Evolutionary conservation across 2,797 vertebrate species (phyloP).

Genomic region (Myripristis jacobus): DNA sequence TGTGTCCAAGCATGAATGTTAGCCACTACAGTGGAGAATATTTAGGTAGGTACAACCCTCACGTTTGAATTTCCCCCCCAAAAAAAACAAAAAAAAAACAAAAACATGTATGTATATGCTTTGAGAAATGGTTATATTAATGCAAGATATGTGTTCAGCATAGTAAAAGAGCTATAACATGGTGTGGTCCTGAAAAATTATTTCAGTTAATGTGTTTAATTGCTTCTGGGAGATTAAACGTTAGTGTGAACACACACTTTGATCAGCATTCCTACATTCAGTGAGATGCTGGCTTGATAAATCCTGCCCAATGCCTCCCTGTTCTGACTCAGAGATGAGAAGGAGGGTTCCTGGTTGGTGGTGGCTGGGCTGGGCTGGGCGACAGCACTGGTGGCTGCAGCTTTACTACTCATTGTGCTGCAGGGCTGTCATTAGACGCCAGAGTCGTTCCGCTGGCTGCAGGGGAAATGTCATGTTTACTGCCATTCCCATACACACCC

Average conservation of each 20-base stretch:
- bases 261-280: background rate
- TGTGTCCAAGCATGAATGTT: too few relatives aligned
- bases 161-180: too few relatives aligned
- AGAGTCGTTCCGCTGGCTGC: slow-evolving; percentile 68
- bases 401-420: slow-evolving; percentile 81
- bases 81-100: too few relatives aligned
- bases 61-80: too few relatives aligned
- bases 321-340: slow-evolving; percentile 37
- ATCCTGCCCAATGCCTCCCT: slow-evolving; percentile 20
- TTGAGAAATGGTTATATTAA: too few relatives aligned
- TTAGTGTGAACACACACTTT: background rate
- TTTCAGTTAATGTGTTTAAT: too few relatives aligned
- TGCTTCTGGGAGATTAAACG: too few relatives aligned
- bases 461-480: slow-evolving; percentile 83
- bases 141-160: too few relatives aligned
- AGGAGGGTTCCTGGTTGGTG: slow-evolving; percentile 50
- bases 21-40: too few relatives aligned
- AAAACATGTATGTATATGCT: too few relatives aligned
- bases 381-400: slow-evolving; percentile 70
- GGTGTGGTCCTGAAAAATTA: too few relatives aligned
- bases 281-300: slow-evolving; percentile 15
- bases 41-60: too few relatives aligned
- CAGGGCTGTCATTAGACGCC: slow-evolving; percentile 84
- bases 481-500: slow-evolving; percentile 84
- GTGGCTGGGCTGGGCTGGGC: slow-evolving; percentile 59